Percentiles rank a stretch among this genome's conserved stretches.
phyloP scores from a whole-genome alignment of 2,113 vertebrate species.

The Telmatochromis sp. region DNA sequence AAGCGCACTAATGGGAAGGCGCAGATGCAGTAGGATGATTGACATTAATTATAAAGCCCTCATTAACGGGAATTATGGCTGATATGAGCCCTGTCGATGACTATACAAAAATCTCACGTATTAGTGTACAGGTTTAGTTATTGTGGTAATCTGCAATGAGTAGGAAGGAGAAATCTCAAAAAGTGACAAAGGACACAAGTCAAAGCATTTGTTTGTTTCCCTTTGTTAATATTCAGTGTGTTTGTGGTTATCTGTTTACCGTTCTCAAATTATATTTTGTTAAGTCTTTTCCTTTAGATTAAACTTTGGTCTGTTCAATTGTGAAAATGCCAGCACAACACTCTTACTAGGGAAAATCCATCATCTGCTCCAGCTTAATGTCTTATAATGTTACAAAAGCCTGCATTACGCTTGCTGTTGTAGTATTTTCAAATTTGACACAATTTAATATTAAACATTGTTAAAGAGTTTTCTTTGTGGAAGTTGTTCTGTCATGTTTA shows the following conservation, averaged over 20 bases:
- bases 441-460: background rate
- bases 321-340: background rate
- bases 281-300: background rate
- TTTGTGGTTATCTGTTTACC: background rate
- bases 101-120: background rate
- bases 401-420: background rate
- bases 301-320: background rate
- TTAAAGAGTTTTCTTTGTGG: background rate
- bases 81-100: background rate
- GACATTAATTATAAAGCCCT: background rate
- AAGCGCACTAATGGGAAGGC: background rate
- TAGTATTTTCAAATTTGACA: background rate
- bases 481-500: background rate
- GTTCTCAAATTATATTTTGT: background rate
- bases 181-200: background rate
- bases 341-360: constrained; percentile 16
- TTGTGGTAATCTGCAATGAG: background rate
- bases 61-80: background rate
- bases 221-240: background rate
- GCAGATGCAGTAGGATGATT: background rate
- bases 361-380: background rate
- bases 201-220: background rate
- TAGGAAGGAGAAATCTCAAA: background rate
- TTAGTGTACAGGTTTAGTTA: background rate
- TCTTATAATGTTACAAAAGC: background rate